Base-by-base conservation (phyloP, 2,888 invertebrate genomes). In the Cyclophora punctaria region DNA sequence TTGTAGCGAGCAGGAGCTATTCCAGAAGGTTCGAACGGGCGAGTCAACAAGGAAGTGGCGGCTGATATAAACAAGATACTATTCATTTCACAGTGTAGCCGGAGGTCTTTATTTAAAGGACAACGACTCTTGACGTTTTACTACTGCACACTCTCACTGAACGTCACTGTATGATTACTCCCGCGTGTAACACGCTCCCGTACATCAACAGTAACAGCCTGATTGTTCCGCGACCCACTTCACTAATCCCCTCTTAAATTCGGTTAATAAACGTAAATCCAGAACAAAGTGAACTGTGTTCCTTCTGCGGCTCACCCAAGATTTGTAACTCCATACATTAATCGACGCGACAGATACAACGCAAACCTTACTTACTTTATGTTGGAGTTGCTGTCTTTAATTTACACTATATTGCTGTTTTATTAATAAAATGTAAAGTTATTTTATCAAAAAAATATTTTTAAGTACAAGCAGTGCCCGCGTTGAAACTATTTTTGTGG, bases 251-350 rank as follows among this genome's bases (percentile, higher is more conserved):
- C 66, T 69, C 66, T 69, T 67, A 67, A 67, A 68, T 64, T 67
- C 67, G 67, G 73, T 78, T 79, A 78, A 78, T 80, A 80, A 79
- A 78, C 75, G 73, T 77, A 80, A 80, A 80, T 80, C 76, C 74
- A 59, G 69, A 73, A 77, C 75, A 75, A 71, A 77, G 75, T 73
- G 77, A 77, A 75, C 71, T 73, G 74, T 71, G 69, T 78, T 77
- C 74, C 72, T 73, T 71, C 63, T 78, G 80, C 57, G 80, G 81
- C 78, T 80, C 75, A 78, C 80, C 79, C 61, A 76, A 80, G 80
- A 81, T 81, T 81, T 81, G 81, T 80, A 74, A 79, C 75, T 59
- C 67, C 62, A 50, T 52, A 51, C 58, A 58, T 64, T 62, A 59
- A 59, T 56, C 60, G 52, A 46, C 51, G 53, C 53, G 60, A 60